Evolutionary conservation across 2,113 vertebrate species (phyloP), one percentile per base, ranked within the genome.

Genomic region (Rhadina sibilatrix): DNA sequence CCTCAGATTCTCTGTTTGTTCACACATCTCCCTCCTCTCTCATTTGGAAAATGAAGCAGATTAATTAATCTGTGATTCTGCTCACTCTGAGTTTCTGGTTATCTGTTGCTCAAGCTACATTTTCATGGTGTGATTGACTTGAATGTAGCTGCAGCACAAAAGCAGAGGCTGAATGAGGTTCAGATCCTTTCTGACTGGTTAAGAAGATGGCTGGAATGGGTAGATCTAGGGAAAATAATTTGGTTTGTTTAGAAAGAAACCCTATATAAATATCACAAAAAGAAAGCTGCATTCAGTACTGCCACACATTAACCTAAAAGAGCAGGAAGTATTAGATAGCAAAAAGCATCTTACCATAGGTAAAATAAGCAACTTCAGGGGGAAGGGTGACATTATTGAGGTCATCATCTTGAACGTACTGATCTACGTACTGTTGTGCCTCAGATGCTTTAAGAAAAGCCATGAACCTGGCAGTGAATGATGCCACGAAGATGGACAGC

Each of bases 401-500:
- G 94, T 99, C 98, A 27, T 98, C 96, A 8, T 99, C 98, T 38
- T 97, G 98, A 31, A 99, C 98, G 6, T 99, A 98, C 92, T 98
- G 97, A 89, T 99, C 99, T 64, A 99, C 99, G 12, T 99, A 99
- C 38, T 98, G 98, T 95, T 99, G 99, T 75, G 99, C 99, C 97
- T 99, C 99, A 11, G 98, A 98, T 0, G 99, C 99, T 92, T 99
- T 99, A 61, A 99, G 98, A 92, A 99, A 99, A 38, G 99, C 99
- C 99, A 99, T 99, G 96, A 99, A 98, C 70, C 99, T 98, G 30
- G 99, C 99, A 0, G 99, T 99, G 98, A 99, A 99, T 0, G 99
- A 99, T 2, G 99, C 99, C 96, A 98, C 99, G 1, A 99, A 99
- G 97, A 99, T 99, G 92, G 99, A 99, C 83, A 99, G 96, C 99